A percentile compares a stretch with the other conserved stretches of the same genome.
Conservation (phyloP, 2,113 vertebrate species). For the Ictidomys tridecemlineatus region DNA sequence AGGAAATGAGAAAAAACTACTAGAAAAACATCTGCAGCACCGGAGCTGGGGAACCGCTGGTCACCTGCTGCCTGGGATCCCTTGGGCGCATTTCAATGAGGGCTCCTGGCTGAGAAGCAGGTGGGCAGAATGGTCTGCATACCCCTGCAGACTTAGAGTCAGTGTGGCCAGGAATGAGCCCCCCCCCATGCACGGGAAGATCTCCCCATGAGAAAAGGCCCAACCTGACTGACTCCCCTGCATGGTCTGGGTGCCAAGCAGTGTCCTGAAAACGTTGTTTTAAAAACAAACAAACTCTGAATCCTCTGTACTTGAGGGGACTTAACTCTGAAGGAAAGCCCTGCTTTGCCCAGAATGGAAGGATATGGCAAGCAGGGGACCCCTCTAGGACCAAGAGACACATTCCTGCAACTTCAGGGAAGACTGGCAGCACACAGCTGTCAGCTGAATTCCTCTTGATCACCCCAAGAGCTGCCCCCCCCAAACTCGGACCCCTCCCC, state of each 20-base stretch:
- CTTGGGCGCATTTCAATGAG: accelerated
- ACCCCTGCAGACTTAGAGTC: background rate
- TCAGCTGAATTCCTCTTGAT: background rate
- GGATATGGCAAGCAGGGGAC: no score
- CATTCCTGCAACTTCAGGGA: no score
- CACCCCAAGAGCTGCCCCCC: background rate
- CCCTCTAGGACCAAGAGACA: background rate
- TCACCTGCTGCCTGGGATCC: background rate
- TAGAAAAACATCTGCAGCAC: accelerated
- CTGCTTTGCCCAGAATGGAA: no score
- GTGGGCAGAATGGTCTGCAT: background rate
- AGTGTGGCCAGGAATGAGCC: accelerated
- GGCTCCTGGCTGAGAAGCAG: background rate
- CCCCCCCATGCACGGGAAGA: accelerated
- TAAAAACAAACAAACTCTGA: no score
- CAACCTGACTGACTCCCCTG: background rate
- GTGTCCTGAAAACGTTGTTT: no score
- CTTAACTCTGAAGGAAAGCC: background rate
- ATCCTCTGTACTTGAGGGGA: background rate
- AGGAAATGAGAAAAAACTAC: background rate
- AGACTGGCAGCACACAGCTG: no score
- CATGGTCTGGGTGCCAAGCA: accelerated
- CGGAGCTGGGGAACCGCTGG: accelerated
- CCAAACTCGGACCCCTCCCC: accelerated
- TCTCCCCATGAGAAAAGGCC: accelerated